Base-by-base conservation (phyloP, 2,113 vertebrate species). In the Epinephelus lanceolatus region DNA sequence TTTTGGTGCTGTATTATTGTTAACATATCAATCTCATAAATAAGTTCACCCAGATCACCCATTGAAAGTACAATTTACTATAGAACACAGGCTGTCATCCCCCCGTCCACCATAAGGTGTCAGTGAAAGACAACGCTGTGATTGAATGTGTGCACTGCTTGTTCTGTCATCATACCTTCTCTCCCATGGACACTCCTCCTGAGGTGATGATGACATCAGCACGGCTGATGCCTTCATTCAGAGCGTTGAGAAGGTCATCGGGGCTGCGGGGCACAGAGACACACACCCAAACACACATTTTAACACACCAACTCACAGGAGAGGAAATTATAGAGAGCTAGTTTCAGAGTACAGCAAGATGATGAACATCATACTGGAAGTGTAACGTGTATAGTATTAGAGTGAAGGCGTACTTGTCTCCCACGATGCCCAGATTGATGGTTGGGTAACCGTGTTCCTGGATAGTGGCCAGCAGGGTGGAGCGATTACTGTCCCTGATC, bases 151-250 rank as follows among this genome's bases (percentile, higher is more conserved):
- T 60, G 25, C 18, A 11, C 42, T 49, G 7, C 25, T 4, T 65
- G 18, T 9, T 25, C 37, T 61, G 55, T 70, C 7, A 15, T 65
- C 14, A 14, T 96, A 99, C 98, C 97, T 99, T 99, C 94, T 99
- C 98, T 59, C 98, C 98, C 98, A 99, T 99, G 85, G 98, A 99
- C 85, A 99, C 98, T 60, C 98, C 98, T 93, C 98, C 98, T 96
- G 98, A 99, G 92, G 98, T 99, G 95, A 99, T 99, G 95, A 99
- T 99, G 95, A 99, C 97, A 95, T 99, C 98, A 92, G 98, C 98
- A 91, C 98, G 98, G 93, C 97, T 99, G 95, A 99, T 99, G 91
- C 98, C 98, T 94, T 99, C 98, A 93, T 99, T 99, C 96, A 99
- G 96, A 95, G 98, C 98, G 92, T 99, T 99, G 95, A 99, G 96